These are phyloP conservation scores for Clarias magur DNA, from an alignment of 2,113 vertebrate species.

Conservation along the genomic window DNA sequence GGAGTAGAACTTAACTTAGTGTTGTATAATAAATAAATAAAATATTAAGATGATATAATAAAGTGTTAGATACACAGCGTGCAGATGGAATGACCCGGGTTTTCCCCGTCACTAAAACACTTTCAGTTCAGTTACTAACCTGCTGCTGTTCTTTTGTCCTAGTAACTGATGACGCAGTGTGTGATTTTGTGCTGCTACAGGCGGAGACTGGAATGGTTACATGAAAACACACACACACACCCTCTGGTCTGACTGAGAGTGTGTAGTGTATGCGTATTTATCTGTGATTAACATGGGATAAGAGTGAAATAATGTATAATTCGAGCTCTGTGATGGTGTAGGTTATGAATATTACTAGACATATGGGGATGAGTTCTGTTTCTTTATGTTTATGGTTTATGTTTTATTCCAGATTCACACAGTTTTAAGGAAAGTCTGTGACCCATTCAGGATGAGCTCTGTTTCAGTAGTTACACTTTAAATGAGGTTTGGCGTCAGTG, in stretches of 20 bases:
- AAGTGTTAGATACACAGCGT: background rate
- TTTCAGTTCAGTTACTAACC: background rate
- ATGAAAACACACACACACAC: background rate
- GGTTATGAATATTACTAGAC: background rate
- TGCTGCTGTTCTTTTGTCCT: background rate
- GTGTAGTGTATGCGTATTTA: background rate
- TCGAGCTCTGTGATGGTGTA: background rate
- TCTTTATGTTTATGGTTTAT: background rate
- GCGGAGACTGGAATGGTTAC: background rate
- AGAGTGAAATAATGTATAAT: background rate
- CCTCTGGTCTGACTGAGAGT: background rate
- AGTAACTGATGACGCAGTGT: slow-evolving; percentile 14
- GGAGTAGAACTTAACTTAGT: background rate
- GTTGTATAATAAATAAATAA: background rate
- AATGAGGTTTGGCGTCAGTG: too few relatives aligned
- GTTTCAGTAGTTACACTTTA: too few relatives aligned
- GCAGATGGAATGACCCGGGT: too few relatives aligned
- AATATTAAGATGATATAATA: background rate
- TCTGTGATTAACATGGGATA: background rate
- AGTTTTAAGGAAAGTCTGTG: background rate
- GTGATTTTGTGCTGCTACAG: background rate
- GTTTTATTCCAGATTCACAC: background rate
- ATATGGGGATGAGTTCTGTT: background rate
- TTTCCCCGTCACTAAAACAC: background rate
- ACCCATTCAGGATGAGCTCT: too few relatives aligned